phyloP scores from a whole-genome alignment of 2,113 vertebrate species.

The Lanius ludovicianus region DNA sequence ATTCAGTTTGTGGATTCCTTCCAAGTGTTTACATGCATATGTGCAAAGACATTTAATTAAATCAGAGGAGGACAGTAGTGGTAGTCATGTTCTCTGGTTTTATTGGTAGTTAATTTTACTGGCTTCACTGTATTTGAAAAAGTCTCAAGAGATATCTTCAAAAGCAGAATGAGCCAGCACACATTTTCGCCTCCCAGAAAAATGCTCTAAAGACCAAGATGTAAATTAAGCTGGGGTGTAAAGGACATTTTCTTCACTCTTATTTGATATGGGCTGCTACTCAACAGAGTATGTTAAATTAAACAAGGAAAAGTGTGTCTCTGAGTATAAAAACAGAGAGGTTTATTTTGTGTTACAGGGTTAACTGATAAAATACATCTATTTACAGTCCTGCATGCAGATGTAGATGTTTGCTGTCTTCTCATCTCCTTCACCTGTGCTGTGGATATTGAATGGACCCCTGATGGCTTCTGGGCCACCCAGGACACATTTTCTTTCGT shows the following conservation, averaged over 20 bases:
- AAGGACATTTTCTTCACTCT: not conserved
- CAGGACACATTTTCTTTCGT: not conserved
- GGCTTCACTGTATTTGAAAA: not conserved
- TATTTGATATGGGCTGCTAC: not conserved
- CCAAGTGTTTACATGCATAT: not conserved
- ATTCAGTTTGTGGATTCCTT: fast-evolving
- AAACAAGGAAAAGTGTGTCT: not conserved
- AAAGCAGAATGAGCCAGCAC: not conserved
- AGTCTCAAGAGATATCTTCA: not conserved
- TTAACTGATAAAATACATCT: not conserved
- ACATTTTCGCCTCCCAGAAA: not conserved
- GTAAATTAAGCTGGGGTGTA: not conserved
- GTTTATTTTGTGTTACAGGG: not conserved
- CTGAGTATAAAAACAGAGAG: not conserved
- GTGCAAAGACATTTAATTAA: not conserved
- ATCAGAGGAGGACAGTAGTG: not conserved
- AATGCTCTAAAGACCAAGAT: not conserved
- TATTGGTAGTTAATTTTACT: not conserved
- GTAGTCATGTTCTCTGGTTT: not conserved
- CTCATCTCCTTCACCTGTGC: not conserved
- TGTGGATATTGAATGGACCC: not conserved
- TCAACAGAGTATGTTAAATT: not conserved
- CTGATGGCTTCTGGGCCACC: fast-evolving
- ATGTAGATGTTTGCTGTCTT: not conserved
- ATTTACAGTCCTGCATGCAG: not conserved